Conservation (phyloP, 2,797 vertebrate genomes). For the Syngnathus acus region DNA sequence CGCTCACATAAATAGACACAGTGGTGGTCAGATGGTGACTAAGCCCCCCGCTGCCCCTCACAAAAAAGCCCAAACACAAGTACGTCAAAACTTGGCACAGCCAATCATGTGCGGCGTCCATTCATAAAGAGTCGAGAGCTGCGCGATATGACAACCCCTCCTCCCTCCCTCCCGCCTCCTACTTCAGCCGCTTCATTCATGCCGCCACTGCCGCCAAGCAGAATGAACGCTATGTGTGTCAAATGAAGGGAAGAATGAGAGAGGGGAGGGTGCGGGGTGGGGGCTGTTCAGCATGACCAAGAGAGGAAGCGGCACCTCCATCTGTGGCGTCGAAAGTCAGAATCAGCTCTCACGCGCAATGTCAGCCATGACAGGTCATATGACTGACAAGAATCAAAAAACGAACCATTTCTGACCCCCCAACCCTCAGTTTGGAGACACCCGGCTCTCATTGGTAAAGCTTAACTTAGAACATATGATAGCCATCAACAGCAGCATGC, state of each 20-base stretch:
- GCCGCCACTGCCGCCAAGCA: slow-evolving; percentile 36
- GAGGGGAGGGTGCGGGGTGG: not conserved
- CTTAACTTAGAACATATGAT: slow-evolving; percentile 69
- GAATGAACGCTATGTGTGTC: slow-evolving; percentile 37
- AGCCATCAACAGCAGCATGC: slow-evolving; percentile 62
- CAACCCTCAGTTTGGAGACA: not conserved
- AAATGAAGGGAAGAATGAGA: slow-evolving; percentile 22
- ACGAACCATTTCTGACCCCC: not conserved
- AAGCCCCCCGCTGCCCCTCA: not conserved
- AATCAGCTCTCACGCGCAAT: not conserved
- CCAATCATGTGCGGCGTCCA: slow-evolving; percentile 64
- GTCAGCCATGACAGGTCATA: not conserved
- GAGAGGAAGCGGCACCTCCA: slow-evolving; percentile 36
- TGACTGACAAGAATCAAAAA: not conserved
- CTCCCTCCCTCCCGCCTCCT: slow-evolving; percentile 9
- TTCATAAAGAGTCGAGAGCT: slow-evolving; percentile 66
- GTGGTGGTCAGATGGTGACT: slow-evolving; percentile 1
- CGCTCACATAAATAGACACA: not conserved
- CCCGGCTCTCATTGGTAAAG: not conserved
- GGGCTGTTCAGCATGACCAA: not conserved
- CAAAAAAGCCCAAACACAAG: not conserved
- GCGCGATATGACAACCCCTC: slow-evolving; percentile 45
- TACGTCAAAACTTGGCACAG: slow-evolving; percentile 17
- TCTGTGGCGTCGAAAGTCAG: not conserved
- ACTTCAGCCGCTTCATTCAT: slow-evolving; percentile 50